Conservation (phyloP, 2,113 vertebrate genomes). For the Phrynosoma blainvillii region DNA sequence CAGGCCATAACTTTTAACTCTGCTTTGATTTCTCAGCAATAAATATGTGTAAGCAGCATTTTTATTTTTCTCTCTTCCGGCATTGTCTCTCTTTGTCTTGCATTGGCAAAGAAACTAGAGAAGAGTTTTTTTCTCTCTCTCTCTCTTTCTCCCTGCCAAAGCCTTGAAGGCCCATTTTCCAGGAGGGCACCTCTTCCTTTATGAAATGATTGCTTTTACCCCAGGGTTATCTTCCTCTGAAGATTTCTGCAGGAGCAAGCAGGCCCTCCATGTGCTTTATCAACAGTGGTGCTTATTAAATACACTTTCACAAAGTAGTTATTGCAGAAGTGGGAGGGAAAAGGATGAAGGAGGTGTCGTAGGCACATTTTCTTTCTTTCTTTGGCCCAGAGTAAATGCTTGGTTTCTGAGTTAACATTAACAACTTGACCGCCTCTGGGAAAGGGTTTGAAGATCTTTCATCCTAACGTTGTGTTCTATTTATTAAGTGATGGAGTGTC, state of each 20-base stretch:
- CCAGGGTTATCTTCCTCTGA: conserved; percentile 27
- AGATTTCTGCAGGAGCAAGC: conserved; percentile 18
- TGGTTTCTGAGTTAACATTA: conserved; percentile 18
- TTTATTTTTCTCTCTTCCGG: rapidly evolving
- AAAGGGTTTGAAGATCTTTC: not conserved
- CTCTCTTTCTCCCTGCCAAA: not conserved
- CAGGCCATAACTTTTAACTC: not conserved
- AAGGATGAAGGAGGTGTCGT: not conserved
- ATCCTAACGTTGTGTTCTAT: conserved; percentile 8
- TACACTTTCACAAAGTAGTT: conserved; percentile 1
- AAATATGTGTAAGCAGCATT: conserved; percentile 6
- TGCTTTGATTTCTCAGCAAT: conserved; percentile 34
- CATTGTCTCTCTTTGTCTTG: not conserved
- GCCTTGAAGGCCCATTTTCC: conserved; percentile 6
- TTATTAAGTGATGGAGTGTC: not conserved
- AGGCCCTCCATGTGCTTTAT: not conserved
- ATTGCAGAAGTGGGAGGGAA: not conserved
- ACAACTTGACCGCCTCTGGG: not conserved
- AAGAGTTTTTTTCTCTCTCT: too few species aligned
- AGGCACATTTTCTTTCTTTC: not conserved
- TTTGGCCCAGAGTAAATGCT: not conserved
- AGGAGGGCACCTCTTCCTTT: not conserved
- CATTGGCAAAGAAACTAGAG: not conserved
- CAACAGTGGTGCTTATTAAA: conserved; percentile 22
- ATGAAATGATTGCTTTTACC: conserved; percentile 39